Conservation (phyloP, 1,140 invertebrate species). For the Streblospio benedicti region DNA sequence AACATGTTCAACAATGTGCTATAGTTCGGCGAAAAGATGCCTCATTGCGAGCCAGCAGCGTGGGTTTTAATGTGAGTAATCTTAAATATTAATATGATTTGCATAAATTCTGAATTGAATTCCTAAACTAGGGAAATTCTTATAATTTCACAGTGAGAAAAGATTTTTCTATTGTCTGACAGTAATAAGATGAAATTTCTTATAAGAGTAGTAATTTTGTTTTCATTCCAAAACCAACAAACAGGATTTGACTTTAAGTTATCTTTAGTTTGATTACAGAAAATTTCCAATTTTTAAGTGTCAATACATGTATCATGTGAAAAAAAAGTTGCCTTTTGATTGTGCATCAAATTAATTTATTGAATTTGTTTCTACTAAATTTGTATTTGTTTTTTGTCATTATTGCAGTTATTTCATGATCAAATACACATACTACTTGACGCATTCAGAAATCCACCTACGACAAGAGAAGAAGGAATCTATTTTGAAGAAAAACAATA, state of each 20-base stretch:
- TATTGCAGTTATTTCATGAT: constrained; percentile 36
- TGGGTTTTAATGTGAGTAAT: constrained; percentile 36
- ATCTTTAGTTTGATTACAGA: no score
- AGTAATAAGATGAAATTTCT: no score
- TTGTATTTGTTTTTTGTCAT: constrained; percentile 1
- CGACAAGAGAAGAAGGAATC: constrained; percentile 42
- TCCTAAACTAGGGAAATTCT: no score
- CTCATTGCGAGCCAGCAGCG: constrained; percentile 33
- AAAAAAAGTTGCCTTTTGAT: no score
- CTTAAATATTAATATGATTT: not conserved
- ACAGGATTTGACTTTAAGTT: no score
- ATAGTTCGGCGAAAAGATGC: constrained; percentile 37
- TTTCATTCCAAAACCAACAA: no score
- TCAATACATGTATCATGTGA: no score
- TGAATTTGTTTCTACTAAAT: not conserved
- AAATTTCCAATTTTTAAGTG: no score
- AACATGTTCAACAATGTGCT: constrained; percentile 44
- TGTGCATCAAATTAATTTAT: no score
- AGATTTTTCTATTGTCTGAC: no score
- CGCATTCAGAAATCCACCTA: constrained; percentile 42
- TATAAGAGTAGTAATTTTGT: no score
- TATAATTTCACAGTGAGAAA: no score
- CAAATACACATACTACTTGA: constrained; percentile 39
- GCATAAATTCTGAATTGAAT: not conserved
- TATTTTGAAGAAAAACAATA: constrained; percentile 44